A percentile compares a stretch with the other conserved stretches of the same genome.
These are phyloP conservation scores for Danaus chrysippus DNA, from an alignment of 2,888 invertebrate genomes.

Conservation along the genomic window DNA sequence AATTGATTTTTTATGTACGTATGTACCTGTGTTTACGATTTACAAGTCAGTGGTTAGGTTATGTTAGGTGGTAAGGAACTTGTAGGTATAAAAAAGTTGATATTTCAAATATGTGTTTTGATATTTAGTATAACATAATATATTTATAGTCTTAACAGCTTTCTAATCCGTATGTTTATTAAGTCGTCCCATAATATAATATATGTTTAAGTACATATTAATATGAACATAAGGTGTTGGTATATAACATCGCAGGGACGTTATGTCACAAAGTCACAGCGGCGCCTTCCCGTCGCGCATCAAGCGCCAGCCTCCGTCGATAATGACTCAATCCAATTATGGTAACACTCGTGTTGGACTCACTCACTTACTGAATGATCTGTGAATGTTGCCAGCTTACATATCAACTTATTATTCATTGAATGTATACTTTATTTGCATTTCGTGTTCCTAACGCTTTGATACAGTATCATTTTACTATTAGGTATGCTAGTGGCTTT, in stretches of 20 bases:
- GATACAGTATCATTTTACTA: background rate
- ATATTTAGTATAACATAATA: background rate
- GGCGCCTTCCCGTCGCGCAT: conserved; percentile 65
- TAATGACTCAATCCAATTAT: conserved; percentile 73
- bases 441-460: background rate
- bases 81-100: too few species aligned
- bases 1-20: too few species aligned
- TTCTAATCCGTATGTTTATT: background rate
- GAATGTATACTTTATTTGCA: background rate
- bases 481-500: conserved; percentile 1
- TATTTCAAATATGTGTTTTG: too few species aligned
- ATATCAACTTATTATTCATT: too few species aligned
- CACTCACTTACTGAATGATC: conserved; percentile 2
- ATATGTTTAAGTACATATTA: conserved; percentile 12
- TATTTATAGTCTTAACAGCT: background rate
- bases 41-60: too few species aligned
- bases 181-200: background rate
- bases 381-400: conserved; percentile 29
- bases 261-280: conserved; percentile 74
- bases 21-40: too few species aligned
- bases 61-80: too few species aligned
- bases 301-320: conserved; percentile 50
- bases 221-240: conserved; percentile 14
- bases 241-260: conserved; percentile 50
- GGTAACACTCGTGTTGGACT: conserved; percentile 50